These are phyloP conservation scores for Pelvicachromis taeniatus DNA, from an alignment of 2,113 vertebrate species.

Conservation along the genomic window DNA sequence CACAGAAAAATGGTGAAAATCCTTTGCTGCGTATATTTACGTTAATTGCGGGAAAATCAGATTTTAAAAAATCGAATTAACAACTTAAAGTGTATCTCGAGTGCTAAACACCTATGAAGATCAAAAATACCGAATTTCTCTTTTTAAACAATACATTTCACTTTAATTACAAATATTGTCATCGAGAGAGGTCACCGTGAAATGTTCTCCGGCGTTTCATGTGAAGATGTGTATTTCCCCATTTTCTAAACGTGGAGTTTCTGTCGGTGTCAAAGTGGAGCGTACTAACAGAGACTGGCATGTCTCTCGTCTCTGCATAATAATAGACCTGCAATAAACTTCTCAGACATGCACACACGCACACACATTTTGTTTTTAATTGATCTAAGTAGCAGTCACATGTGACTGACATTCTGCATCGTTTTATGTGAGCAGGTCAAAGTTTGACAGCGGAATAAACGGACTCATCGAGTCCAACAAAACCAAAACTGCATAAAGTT, in stretches of 20 bases:
- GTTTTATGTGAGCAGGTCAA: neutral
- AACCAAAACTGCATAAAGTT: neutral
- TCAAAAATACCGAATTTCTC: neutral
- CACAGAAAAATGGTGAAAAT: neutral
- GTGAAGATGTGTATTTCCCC: neutral
- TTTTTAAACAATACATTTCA: neutral
- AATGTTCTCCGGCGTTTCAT: neutral
- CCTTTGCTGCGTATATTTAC: neutral
- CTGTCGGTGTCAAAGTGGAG: constrained; percentile 12
- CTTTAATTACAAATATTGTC: neutral
- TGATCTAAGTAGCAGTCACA: neutral
- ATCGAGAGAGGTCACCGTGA: neutral
- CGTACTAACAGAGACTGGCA: neutral
- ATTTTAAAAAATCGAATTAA: neutral
- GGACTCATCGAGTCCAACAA: neutral
- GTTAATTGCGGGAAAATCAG: neutral
- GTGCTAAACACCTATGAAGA: neutral
- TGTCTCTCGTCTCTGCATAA: constrained; percentile 38
- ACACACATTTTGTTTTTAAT: neutral
- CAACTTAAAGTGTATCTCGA: neutral
- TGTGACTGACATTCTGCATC: neutral
- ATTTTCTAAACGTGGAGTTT: neutral
- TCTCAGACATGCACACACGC: neutral
- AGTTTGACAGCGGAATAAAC: neutral
- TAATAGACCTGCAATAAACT: constrained; percentile 20